Conservation (phyloP, 92 coral and sea anemone species). For the Chrysogorgia sp. region DNA sequence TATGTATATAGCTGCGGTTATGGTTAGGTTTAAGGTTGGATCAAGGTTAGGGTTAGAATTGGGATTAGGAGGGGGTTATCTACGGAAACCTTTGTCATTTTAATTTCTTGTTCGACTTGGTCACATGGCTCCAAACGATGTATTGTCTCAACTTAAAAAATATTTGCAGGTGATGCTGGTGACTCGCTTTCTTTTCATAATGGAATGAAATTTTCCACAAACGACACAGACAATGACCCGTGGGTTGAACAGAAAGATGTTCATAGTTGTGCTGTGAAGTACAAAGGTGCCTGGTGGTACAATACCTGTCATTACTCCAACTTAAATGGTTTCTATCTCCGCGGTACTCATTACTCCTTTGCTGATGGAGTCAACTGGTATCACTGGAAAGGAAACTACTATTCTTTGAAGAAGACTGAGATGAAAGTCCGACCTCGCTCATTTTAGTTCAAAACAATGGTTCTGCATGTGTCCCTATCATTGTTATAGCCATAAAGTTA, state of each 20-base stretch:
- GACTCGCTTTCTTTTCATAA: background rate
- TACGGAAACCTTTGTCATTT: too few relatives aligned
- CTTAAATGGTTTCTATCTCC: slow-evolving; percentile 22
- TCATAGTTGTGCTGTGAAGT: background rate
- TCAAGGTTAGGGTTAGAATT: too few relatives aligned
- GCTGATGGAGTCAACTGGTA: slow-evolving; percentile 6
- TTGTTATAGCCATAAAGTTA: too few relatives aligned
- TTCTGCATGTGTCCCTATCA: too few relatives aligned
- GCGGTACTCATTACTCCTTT: background rate
- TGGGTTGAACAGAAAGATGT: too few relatives aligned
- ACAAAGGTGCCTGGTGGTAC: slow-evolving; percentile 32
- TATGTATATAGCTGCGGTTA: too few relatives aligned
- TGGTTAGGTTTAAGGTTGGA: too few relatives aligned
- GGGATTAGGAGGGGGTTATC: too few relatives aligned
- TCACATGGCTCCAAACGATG: too few relatives aligned
- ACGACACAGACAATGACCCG: slow-evolving; percentile 4
- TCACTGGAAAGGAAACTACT: background rate
- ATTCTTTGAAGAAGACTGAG: slow-evolving; percentile 5
- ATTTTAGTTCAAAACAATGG: too few relatives aligned
- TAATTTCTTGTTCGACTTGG: too few relatives aligned
- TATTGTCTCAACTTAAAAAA: too few relatives aligned
- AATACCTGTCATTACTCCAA: background rate
- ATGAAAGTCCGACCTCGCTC: slow-evolving; percentile 20
- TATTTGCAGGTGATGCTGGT: slow-evolving; percentile 8
- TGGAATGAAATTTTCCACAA: background rate